Percentiles rank a stretch among this genome's conserved stretches.
These are phyloP conservation scores for Taurulus bubalis DNA, from an alignment of 2,113 vertebrate genomes.

Conservation along the genomic window DNA sequence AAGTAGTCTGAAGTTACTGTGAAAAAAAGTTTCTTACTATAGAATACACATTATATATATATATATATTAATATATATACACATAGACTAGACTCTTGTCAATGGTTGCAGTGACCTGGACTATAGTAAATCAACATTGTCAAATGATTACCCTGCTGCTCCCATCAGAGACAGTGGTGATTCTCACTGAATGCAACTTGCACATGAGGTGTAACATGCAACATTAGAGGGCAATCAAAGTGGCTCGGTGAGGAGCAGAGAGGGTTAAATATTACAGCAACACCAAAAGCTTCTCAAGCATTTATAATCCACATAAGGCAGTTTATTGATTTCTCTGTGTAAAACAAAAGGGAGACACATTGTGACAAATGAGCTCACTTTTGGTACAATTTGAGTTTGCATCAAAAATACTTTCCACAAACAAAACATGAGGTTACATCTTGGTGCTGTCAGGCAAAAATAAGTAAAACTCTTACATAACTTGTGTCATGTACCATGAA, in stretches of 20 bases:
- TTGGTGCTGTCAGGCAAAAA: background rate
- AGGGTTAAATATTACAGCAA: constrained; percentile 19
- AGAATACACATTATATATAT: no score
- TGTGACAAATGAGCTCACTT: background rate
- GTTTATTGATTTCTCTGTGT: background rate
- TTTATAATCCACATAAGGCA: constrained; percentile 4
- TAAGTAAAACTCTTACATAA: background rate
- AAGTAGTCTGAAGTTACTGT: background rate
- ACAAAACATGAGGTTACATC: background rate
- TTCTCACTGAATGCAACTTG: constrained; percentile 1
- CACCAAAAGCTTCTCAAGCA: background rate
- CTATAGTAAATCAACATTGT: constrained; percentile 20
- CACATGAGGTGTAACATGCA: constrained; percentile 8
- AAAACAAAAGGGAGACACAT: background rate
- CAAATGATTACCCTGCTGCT: constrained; percentile 49
- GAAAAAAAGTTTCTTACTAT: background rate
- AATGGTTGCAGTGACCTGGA: constrained; percentile 44
- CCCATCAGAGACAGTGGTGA: background rate
- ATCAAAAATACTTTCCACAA: background rate
- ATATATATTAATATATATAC: no score
- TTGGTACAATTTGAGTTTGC: background rate
- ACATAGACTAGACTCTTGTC: constrained; percentile 17
- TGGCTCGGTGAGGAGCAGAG: constrained; percentile 1
- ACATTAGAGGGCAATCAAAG: constrained; percentile 13
- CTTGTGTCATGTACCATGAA: background rate